phyloP scores from a whole-genome alignment of 2,888 invertebrate species.

The Mycalesis mineus region DNA sequence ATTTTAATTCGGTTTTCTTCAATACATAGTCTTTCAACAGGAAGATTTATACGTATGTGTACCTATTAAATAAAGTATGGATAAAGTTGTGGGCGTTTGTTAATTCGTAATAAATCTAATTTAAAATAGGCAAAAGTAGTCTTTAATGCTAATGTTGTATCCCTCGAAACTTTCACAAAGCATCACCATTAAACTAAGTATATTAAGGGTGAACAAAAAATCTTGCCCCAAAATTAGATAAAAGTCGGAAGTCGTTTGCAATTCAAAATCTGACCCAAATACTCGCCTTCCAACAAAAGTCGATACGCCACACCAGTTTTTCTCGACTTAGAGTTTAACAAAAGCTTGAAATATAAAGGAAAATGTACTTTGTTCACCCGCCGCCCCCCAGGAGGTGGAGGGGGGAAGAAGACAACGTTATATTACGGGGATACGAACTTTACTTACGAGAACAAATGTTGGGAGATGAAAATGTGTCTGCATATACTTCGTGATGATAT shows the following conservation, averaged over 20 bases:
- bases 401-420: slow-evolving; percentile 23
- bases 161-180: neutral
- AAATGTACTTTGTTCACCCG: slow-evolving; percentile 19
- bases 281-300: slow-evolving; percentile 20
- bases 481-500: slow-evolving; percentile 10
- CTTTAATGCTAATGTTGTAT: neutral
- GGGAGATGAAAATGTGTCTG: slow-evolving; percentile 21
- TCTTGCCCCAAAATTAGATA: neutral
- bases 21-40: no score
- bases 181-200: neutral
- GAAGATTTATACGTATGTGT: no score
- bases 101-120: no score
- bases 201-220: neutral
- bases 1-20: no score
- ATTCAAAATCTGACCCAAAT: slow-evolving; percentile 24
- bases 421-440: slow-evolving; percentile 21
- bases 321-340: slow-evolving; percentile 26
- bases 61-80: no score
- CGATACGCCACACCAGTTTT: slow-evolving; percentile 27
- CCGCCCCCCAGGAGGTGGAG: slow-evolving; percentile 14
- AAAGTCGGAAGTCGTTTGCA: slow-evolving; percentile 9
- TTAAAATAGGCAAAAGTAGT: neutral
- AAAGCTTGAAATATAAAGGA: slow-evolving; percentile 26
- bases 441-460: slow-evolving; percentile 28
- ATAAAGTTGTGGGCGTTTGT: no score